A percentile compares a stretch with the other conserved stretches of the same genome.
These are phyloP conservation scores for Prolemur simus DNA, from an alignment of 2,113 vertebrate species.

Conservation along the genomic window DNA sequence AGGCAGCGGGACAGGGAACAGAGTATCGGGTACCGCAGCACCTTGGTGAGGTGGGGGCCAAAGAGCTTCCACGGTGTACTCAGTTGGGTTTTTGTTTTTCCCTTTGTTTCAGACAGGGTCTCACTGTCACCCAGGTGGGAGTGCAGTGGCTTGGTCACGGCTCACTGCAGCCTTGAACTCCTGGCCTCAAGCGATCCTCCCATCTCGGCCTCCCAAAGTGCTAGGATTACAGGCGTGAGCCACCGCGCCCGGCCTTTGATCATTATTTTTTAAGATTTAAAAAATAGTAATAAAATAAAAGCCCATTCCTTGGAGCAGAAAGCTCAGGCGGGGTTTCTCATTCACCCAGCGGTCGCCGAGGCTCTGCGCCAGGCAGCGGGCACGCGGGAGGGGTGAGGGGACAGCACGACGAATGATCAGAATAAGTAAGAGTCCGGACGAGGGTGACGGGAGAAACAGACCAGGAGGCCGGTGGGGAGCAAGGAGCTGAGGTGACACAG, in stretches of 20 bases:
- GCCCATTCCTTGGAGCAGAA: background rate
- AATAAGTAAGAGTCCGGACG: accelerated
- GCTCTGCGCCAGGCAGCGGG: accelerated
- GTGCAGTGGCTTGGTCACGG: accelerated
- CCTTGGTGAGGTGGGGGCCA: accelerated
- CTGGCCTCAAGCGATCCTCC: no score
- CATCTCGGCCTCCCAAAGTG: background rate
- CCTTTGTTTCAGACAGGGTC: background rate
- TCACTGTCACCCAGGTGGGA: background rate
- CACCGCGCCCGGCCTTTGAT: background rate
- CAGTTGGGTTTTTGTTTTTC: no score
- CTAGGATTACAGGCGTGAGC: background rate
- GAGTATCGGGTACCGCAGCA: accelerated
- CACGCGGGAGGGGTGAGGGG: accelerated
- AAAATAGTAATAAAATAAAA: background rate
- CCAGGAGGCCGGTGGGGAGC: background rate
- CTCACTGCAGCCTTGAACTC: background rate
- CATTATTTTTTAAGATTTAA: background rate
- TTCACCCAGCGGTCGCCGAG: accelerated
- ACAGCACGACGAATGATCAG: no score
- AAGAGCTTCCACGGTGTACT: no score
- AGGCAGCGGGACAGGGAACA: accelerated
- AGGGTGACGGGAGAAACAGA: accelerated
- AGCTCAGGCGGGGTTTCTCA: background rate
- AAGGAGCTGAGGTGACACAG: accelerated